Base-by-base conservation (phyloP, 2,888 invertebrate species). In the Odontocolon sp. region DNA sequence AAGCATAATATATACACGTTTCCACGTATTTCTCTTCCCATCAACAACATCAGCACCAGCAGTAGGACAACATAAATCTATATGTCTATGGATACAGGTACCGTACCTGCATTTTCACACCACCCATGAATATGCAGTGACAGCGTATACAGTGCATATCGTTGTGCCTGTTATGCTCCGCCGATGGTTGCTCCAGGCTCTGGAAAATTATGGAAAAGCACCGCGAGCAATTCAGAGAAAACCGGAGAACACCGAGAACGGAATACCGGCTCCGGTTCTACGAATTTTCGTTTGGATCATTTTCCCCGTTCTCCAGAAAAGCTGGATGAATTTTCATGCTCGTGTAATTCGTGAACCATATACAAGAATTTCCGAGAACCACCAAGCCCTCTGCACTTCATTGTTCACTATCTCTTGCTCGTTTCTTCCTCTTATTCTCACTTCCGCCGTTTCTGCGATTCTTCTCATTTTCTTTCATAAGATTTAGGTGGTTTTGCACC, bases 51-150 rank as follows among this genome's bases (percentile, higher is more conserved):
- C 38, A 28, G 50, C 40, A 56, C 36, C 45, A 0, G n/a, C 11
- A 5, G 23, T 16, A 9, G 18, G 3, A 23, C 26, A 64, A 33
- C 31, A n/a, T 28, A 9, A 14, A 23, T 14, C 23, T 52, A 23
- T 36, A 16, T 3, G 36, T 54, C n/a, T 23, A 21, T 40, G 14
- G 21, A 18, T 23, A 28, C 42, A 14, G 42, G 31, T 45, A 33
- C 36, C 26, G 31, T 23, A 75, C 50, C 68, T 64, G 63, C 68
- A 75, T 63, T 74, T 74, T 69, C 68, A 42, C 68, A 40, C 47
- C 26, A 23, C 33, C 47, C 57, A 74, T 75, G 74, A 75, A 75
- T 75, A 75, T 75, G 63, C 74, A 75, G 50, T 28, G 57, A 69
- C 45, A 54, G 50, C 23, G 45, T 38, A 36, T 45, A 28, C 42